Evolutionary conservation across 1,140 invertebrate species (phyloP).

Genomic region (Acromyrmex charruanus): DNA sequence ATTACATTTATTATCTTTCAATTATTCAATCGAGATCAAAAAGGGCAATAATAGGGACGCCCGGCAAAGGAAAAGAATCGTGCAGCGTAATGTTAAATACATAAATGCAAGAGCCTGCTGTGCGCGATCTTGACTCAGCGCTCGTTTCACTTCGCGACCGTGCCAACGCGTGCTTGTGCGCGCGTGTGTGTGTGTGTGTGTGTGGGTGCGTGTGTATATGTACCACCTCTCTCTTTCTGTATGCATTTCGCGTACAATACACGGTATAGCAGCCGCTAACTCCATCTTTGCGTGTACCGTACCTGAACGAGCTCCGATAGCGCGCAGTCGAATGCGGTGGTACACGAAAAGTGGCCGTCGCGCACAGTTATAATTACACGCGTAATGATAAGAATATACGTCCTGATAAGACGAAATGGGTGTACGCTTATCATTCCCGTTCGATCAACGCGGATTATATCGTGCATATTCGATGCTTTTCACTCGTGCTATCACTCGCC

Average conservation of each 20-base stretch:
- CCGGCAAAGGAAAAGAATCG: constrained; percentile 42
- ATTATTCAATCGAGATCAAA: constrained; percentile 53
- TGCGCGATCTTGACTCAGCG: constrained; percentile 33
- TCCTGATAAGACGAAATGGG: constrained; percentile 45
- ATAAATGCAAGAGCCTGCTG: constrained; percentile 34
- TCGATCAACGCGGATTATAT: constrained; percentile 24
- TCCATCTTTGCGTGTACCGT: constrained; percentile 55
- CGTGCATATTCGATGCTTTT: constrained; percentile 22
- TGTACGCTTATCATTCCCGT: constrained; percentile 43
- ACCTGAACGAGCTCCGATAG: constrained; percentile 47
- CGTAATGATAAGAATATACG: constrained; percentile 51
- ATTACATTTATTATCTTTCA: constrained; percentile 53
- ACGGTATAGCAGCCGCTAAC: constrained; percentile 48
- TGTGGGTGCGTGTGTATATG: too few relatives aligned
- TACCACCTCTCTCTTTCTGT: not conserved
- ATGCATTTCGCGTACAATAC: not conserved
- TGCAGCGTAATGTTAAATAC: constrained; percentile 51
- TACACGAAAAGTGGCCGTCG: constrained; percentile 52
- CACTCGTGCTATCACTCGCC: not conserved
- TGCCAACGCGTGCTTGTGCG: not conserved
- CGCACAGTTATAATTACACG: constrained; percentile 54
- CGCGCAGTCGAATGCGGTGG: constrained; percentile 43
- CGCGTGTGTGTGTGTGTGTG: too few relatives aligned
- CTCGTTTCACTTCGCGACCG: constrained; percentile 36
- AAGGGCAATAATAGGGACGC: constrained; percentile 36